phyloP scores from a whole-genome alignment of 1,140 invertebrate species.

The Drosophila simulans region DNA sequence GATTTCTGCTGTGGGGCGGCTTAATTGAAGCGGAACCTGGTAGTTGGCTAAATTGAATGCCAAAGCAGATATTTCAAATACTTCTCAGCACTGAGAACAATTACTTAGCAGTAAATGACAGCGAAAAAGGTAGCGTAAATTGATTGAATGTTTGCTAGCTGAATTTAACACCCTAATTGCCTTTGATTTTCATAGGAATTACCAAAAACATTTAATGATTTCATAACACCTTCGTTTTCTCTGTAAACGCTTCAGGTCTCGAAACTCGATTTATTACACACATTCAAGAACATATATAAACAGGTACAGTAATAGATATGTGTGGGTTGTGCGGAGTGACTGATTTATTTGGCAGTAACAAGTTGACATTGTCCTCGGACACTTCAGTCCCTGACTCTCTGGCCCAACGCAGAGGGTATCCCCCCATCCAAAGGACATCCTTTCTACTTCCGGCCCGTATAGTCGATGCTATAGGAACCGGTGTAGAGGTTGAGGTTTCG shows the following conservation, averaged over 20 bases:
- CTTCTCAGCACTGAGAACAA: slow-evolving; percentile 20
- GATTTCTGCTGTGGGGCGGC: slow-evolving; percentile 19
- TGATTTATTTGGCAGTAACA: slow-evolving; percentile 78
- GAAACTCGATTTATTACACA: slow-evolving; percentile 57
- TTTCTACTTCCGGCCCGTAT: slow-evolving; percentile 80
- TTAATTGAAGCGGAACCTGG: slow-evolving; percentile 69
- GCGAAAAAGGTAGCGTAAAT: neutral
- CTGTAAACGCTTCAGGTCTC: slow-evolving; percentile 34
- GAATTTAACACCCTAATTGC: too few species aligned
- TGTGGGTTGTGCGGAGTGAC: slow-evolving; percentile 60
- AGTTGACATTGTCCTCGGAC: slow-evolving; percentile 68
- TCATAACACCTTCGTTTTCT: neutral
- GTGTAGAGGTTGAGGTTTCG: slow-evolving; percentile 76
- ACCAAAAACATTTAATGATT: neutral
- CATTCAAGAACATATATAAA: slow-evolving; percentile 50
- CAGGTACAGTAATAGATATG: slow-evolving; percentile 29
- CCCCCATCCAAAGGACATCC: slow-evolving; percentile 3
- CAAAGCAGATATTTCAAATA: slow-evolving; percentile 45
- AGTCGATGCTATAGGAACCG: slow-evolving; percentile 83
- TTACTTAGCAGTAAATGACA: neutral
- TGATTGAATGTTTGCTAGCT: too few species aligned
- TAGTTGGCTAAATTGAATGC: slow-evolving; percentile 41
- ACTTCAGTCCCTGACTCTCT: slow-evolving; percentile 72
- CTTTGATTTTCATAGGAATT: too few species aligned
- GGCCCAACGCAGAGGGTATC: slow-evolving; percentile 33